These are phyloP conservation scores for Xanthorhoe spadicearia DNA, from an alignment of 2,888 invertebrate species.

Conservation along the genomic window DNA sequence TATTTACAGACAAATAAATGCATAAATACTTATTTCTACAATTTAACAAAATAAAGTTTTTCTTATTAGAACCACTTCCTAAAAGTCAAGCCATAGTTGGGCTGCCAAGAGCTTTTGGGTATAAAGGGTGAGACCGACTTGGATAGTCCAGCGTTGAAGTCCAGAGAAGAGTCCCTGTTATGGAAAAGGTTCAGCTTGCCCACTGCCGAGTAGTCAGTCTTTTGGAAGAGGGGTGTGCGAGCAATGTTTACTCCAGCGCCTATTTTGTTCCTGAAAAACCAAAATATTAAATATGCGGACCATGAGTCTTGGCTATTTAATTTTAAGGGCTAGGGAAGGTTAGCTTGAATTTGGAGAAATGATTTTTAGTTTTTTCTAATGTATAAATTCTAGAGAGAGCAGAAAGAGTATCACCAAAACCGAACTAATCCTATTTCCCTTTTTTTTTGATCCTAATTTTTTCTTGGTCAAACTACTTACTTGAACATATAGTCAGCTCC, in stretches of 20 bases:
- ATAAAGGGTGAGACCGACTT: slow-evolving; percentile 55
- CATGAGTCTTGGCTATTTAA: no score
- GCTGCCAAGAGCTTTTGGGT: slow-evolving; percentile 53
- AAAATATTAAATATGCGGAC: background rate
- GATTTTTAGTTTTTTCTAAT: no score
- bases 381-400: no score
- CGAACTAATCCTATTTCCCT: no score
- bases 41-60: background rate
- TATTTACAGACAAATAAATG: slow-evolving; percentile 6
- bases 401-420: no score
- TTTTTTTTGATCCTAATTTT: no score
- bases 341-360: no score
- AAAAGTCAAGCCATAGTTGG: slow-evolving; percentile 50
- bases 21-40: background rate
- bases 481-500: slow-evolving; percentile 64
- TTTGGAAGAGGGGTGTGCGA: slow-evolving; percentile 53
- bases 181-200: slow-evolving; percentile 59
- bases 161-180: slow-evolving; percentile 49
- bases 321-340: no score
- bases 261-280: slow-evolving; percentile 49
- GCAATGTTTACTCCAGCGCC: slow-evolving; percentile 53
- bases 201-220: slow-evolving; percentile 56
- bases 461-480: slow-evolving; percentile 46
- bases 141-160: slow-evolving; percentile 57
- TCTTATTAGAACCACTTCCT: slow-evolving; percentile 49